These are phyloP conservation scores for Martes martes DNA, from an alignment of 2,113 vertebrate genomes.

Conservation along the genomic window DNA sequence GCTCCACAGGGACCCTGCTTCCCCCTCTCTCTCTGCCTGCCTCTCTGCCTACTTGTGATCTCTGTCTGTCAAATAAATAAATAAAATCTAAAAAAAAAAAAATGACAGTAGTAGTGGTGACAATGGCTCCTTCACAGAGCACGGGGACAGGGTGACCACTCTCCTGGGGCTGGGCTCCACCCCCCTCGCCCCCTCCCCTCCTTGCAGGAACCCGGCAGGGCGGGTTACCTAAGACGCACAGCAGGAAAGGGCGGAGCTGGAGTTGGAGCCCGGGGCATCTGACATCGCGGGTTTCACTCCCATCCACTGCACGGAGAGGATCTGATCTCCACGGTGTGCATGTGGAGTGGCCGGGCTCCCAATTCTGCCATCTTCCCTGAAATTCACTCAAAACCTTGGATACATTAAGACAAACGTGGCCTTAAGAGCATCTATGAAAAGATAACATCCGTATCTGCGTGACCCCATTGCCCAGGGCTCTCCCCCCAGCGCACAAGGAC, in stretches of 20 bases:
- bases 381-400: background rate
- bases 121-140: no score
- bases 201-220: background rate
- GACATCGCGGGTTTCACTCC: background rate
- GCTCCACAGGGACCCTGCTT: no score
- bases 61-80: no score
- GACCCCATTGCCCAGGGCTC: background rate
- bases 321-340: no score
- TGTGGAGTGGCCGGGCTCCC: background rate
- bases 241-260: background rate
- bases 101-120: background rate
- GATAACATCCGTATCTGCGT: background rate
- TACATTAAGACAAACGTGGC: background rate
- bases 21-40: no score
- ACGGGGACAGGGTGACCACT: accelerated
- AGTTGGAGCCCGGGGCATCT: background rate
- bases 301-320: no score
- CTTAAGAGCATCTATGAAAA: background rate
- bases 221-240: background rate
- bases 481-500: no score
- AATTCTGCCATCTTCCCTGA: background rate
- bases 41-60: no score
- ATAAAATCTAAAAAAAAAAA: no score
- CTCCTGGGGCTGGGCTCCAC: background rate
- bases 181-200: no score